Base-by-base conservation (phyloP, 2,113 vertebrate species). In the Cyrtonyx montezumae region DNA sequence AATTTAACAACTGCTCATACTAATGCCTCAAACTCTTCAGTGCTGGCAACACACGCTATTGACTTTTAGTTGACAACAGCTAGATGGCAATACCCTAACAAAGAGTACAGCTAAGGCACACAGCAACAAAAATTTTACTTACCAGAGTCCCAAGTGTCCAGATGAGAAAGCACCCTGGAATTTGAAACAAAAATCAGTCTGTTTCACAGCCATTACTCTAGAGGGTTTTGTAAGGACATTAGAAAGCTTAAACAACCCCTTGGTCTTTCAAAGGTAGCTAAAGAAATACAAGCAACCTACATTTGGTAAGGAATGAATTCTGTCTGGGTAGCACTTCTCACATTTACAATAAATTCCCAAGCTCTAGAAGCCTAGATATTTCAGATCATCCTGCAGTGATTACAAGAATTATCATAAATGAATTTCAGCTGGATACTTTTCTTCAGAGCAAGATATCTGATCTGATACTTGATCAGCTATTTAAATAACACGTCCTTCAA, bases 121-220 rank as follows among this genome's bases (percentile, higher is more conserved):
- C 26, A 66, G 51, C 15, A 61, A 80, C 13, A 28, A 34, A 80
- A 21, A 11, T n/a, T 91, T 90, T 77, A 92, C 98, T 98, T 98
- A 99, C 99, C 99, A 14, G 94, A 94, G 81, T 91, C 96, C 97
- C 97, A 98, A 69, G 97, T 97, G 93, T 98, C 97, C 94, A 99
- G 92, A 94, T 98, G 97, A 81, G 98, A 98, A 96, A 99, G 97
- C 88, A 99, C 98, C 97, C 99, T 99, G 80, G 13, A 92, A 82
- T 65, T 95, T 80, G 83, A 81, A 87, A 97, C 25, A 91, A 82
- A 84, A 91, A 68, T 79, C 22, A 78, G 22, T 17, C 36, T 58
- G 13, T 75, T 93, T 86, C 51, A 88, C 34, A 83, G 17, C 34
- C 25, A 85, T 62, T 42, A 69, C 23, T 79, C 36, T 68, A 46